Base-by-base conservation (phyloP, 2,888 invertebrate genomes). In the Sinohyriopsis cumingii region DNA sequence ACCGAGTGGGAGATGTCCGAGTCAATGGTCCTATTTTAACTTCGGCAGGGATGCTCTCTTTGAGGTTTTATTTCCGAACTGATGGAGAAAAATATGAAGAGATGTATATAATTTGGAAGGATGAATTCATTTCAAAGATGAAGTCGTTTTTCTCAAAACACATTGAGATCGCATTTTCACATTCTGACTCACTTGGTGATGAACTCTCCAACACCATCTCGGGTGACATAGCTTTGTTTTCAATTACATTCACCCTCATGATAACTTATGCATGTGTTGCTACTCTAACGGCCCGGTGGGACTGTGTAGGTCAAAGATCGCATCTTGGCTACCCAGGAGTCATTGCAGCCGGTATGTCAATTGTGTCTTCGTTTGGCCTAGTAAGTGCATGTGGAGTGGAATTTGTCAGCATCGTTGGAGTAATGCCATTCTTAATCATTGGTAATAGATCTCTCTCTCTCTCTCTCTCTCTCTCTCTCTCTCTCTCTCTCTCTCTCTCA, bases 401-500 rank as follows among this genome's bases (percentile, higher is more conserved):
- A 9, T 82, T 82, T 63, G 85, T 85, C 68, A 80, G 82, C 68
- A 79, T 84, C 55, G 80, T 82, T 53, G 83, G 83, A 19, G 78
- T 82, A 53, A 81, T 83, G 71, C 85, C 85, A 7, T 83, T 83
- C 59, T 72, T 84, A 7, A 73, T 82, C 24, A 55, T 84, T 55
- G 84, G 84, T 83, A 72, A 65, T 22, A 61, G n/a, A 15, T 45
- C 24, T 45, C 3, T 45, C 45, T 45, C 15, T 45, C 45, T 45
- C 15, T 45, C 45, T 45, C 3, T 45, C 33, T 33, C 33, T 33
- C 9, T 33, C 33, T 33, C 28, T 33, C 12, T 45, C 12, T 45
- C 45, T 45, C 45, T 45, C 45, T 45, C 45, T 45, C 15, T 15
- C 45, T 12, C 15, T 12, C 45, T 12, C 45, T 12, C 15, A 45